Base-by-base conservation (phyloP, 2,113 vertebrate genomes). In the Oenanthe melanoleuca region DNA sequence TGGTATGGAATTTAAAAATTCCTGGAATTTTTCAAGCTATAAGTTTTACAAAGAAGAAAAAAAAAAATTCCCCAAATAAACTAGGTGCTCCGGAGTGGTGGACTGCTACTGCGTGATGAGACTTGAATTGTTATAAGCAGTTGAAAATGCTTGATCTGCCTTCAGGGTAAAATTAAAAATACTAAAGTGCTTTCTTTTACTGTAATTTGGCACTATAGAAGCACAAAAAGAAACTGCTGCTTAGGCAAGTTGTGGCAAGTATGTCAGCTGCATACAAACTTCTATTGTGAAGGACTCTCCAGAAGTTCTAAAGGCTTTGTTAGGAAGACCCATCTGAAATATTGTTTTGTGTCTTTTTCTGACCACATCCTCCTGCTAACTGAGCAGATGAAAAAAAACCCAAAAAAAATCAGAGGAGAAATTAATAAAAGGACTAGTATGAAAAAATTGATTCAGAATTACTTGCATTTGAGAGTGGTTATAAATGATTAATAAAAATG, bases 91-190 rank as follows among this genome's bases (percentile, higher is more conserved):
- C 11, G 21, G 67, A 92, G 87, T 15, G n/a, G 77, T 80, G 77
- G 64, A 86, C 91, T 92, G 86, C 63, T 44, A 24, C 88, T 96
- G 79, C 88, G 92, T 26, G 93, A 94, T 82, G 42, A 83, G 67
- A 89, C 97, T 92, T 96, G 97, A 94, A 20, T 89, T 73, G 64
- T 63, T 94, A 75, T 84, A 93, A 96, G 69, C 40, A 91, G 92
- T 94, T 96, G 75, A 47, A 95, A 92, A 53, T 80, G 44, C 80
- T 77, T 93, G 38, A 80, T 96, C 89, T 93, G 45, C 95, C 89
- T 94, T 64, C 75, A 71, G 88, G 83, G 61, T 82, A 53, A 81
- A 89, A 92, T 93, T 72, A 75, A 80, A 93, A 94, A 95, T 56
- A 18, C 80, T 71, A 1, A 79, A 92, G 37, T 87, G 57, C 74